Base-by-base conservation (phyloP, 35 echinoderm and acorn worm genomes). In the Ophiothrix spiculata region DNA sequence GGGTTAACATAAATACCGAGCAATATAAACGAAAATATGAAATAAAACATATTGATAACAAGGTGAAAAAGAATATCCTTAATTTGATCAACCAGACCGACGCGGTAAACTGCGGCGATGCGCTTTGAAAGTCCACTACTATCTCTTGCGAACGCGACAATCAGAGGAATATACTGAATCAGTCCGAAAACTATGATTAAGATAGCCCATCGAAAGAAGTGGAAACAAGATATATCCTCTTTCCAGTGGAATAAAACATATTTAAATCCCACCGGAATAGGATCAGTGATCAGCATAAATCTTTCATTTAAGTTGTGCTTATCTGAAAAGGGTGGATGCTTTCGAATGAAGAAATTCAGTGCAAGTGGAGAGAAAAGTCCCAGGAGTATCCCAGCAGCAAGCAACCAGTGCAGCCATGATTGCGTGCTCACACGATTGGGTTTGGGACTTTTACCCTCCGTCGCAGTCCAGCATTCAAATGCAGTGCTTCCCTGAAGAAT, bases 351-450 rank as follows among this genome's bases (percentile, higher is more conserved):
- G 93, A 95, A 95, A 15, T 73, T 84, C 37, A 80, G 69, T 4
- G 89, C 89, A 6, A 95, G 42, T 4, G 93, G 93, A 40, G 93
- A 95, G 81, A 87, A 95, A 0, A 95, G 79, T 0, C 89, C 93
- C 0, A 95, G 56, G 32, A 95, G 36, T 13, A 91, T 69, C 25
- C 93, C 93, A 0, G 84, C n/a, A 8, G 81, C 81, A 19, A 95
- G 39, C 35, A 86, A 78, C 38, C 56, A 82, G 8, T 82, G 76
- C 0, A 95, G 77, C 77, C 79, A 85, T 12, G 35, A 79, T 33
- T 91, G 86, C 34, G 87, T 95, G 35, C 10, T 75, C 14, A 88
- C 56, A 69, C 16, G 60, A 69, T 15, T 69, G 17, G 60, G 29
- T 8, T 36, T 75, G 0, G 46, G 82, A 25, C 74, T 46, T 23